Base-by-base conservation (phyloP, 2,113 vertebrate species). In the Alaudala cheleensis region DNA sequence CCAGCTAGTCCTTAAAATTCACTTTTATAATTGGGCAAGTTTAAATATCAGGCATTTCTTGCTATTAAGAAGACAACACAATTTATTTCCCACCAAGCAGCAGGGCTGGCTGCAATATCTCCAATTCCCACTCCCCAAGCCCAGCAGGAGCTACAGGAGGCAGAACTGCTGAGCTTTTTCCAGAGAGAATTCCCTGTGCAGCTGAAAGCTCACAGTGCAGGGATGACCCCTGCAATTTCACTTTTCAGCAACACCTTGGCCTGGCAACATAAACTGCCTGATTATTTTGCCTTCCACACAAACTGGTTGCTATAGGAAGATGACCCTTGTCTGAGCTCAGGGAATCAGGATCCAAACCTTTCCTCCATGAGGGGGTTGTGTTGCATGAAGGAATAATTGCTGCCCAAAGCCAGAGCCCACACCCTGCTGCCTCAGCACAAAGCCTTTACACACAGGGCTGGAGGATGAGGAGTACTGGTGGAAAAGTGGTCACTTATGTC, bases 391-490 rank as follows among this genome's bases (percentile, higher is more conserved):
- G 39, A 76, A 10, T 49, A 45, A 72, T 9, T 47, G 34, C 28
- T 44, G 39, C 15, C 29, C 34, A 62, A 53, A 11, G 11, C 5
- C 9, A 77, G 57, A 53, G 14, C 9, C 14, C 37, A 31, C 3
- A 1, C 1, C 0, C 16, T 33, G 40, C 33, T 56, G 4, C 40
- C 37, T 20, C 40, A 29, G 50, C 50, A 78, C 22, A 28, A 49
- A 54, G 20, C 8, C 25, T n/a, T 12, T 4, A 5, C 10, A 33
- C 8, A 3, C 2, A 11, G 9, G 7, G 6, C 3, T 0, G 3
- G 1, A 8, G n/a, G 23, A 16, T 25, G n/a, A 67, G 2, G 3
- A 47, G 8, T 13, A 15, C 5, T 69, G 21, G 1, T 65, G 7
- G 19, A 62, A 57, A 17, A 74, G 19, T 2, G 5, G 6, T 17